Percentiles rank a stretch among this genome's conserved stretches.
phyloP scores from a whole-genome alignment of 2,888 invertebrate genomes.

The Drosophila paramelanica region DNA sequence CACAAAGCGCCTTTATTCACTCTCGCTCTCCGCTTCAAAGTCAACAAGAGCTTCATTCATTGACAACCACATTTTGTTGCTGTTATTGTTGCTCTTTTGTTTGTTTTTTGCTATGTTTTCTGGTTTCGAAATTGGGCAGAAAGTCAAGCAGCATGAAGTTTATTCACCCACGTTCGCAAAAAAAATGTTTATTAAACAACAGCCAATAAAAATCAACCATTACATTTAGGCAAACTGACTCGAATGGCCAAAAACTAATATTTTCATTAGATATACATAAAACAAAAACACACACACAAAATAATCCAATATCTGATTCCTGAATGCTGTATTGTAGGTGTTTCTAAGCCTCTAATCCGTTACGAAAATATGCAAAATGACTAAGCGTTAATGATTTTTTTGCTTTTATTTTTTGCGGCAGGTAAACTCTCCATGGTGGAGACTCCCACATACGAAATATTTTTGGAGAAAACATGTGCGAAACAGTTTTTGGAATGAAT shows the following conservation, averaged over 20 bases:
- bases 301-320: slow-evolving; percentile 17
- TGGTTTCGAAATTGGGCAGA: slow-evolving; percentile 29
- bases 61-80: slow-evolving; percentile 61
- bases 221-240: slow-evolving; percentile 53
- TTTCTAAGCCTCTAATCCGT: slow-evolving; percentile 70
- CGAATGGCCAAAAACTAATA: slow-evolving; percentile 33
- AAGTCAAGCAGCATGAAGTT: slow-evolving; percentile 61
- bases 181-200: slow-evolving; percentile 33
- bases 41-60: slow-evolving; percentile 71
- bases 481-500: slow-evolving; percentile 34
- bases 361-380: slow-evolving; percentile 67
- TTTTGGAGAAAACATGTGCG: slow-evolving; percentile 56
- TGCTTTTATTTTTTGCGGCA: slow-evolving; percentile 20
- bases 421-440: slow-evolving; percentile 51
- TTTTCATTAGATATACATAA: slow-evolving; percentile 19
- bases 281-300: slow-evolving; percentile 1
- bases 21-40: slow-evolving; percentile 67
- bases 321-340: slow-evolving; percentile 56
- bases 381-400: slow-evolving; percentile 56
- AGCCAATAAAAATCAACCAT: slow-evolving; percentile 28
- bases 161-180: slow-evolving; percentile 73
- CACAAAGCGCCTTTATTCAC: slow-evolving; percentile 49
- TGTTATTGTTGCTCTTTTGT: slow-evolving; percentile 25
- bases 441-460: slow-evolving; percentile 54
- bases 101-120: slow-evolving; percentile 18